Evolutionary conservation across 1,140 invertebrate species (phyloP).

Genomic region (Heliothis subflexa): DNA sequence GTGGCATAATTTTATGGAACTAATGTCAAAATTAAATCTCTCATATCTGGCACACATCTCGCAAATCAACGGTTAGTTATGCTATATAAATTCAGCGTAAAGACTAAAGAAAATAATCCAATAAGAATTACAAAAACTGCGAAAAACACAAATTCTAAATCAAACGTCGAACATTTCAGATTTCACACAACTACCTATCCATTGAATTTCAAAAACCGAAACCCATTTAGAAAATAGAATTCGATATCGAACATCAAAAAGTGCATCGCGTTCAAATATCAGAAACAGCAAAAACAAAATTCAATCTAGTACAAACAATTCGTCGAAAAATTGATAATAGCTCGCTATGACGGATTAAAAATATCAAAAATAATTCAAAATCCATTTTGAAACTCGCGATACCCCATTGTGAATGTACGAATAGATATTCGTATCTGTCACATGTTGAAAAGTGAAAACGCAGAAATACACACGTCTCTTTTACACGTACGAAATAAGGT

Average conservation of each 20-base stretch:
- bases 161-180: no score
- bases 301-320: conserved; percentile 41
- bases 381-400: conserved; percentile 67
- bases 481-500: conserved; percentile 46
- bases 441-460: conserved; percentile 84
- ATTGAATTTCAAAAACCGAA: background rate
- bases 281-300: background rate
- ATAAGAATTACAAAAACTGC: no score
- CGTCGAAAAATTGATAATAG: conserved; percentile 43
- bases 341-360: conserved; percentile 75
- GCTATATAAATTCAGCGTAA: no score
- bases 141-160: no score
- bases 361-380: conserved; percentile 78
- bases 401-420: conserved; percentile 73
- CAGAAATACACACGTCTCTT: conserved; percentile 72
- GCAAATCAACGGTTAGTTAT: no score
- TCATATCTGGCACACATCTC: no score
- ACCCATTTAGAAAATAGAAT: background rate
- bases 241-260: background rate
- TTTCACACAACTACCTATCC: no score
- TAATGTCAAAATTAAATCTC: no score
- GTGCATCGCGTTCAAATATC: background rate
- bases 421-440: conserved; percentile 84
- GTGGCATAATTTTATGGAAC: no score
- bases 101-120: no score